Evolutionary conservation across 2,888 invertebrate genomes (phyloP).

Genomic region (Sepiola atlantica): DNA sequence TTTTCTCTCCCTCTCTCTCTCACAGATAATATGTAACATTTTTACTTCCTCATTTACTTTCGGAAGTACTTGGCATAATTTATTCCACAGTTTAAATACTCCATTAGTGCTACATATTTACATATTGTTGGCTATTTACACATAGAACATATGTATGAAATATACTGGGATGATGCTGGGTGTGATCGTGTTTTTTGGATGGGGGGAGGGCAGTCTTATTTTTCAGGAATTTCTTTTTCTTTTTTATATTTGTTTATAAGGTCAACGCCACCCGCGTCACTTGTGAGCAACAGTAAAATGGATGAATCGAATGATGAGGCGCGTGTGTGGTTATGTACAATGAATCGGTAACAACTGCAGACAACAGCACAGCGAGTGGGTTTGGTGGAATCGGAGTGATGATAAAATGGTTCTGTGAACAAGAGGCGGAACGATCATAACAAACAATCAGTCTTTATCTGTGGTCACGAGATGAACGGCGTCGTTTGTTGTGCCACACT

Average conservation of each 20-base stretch:
- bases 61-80: slow-evolving; percentile 11
- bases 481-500: slow-evolving; percentile 46
- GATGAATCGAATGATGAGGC: slow-evolving; percentile 32
- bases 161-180: slow-evolving; percentile 45
- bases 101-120: slow-evolving; percentile 46
- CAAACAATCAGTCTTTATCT: slow-evolving; percentile 42
- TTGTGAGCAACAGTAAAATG: slow-evolving; percentile 41
- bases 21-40: slow-evolving; percentile 42
- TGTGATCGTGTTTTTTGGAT: background rate
- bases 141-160: slow-evolving; percentile 41
- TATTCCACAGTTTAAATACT: slow-evolving; percentile 47
- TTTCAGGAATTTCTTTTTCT: background rate
- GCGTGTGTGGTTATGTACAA: slow-evolving; percentile 46
- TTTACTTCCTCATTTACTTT: slow-evolving; percentile 39
- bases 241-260: background rate
- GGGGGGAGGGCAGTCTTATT: slow-evolving; percentile 5
- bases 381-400: background rate
- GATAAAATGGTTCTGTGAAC: background rate
- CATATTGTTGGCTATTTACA: slow-evolving; percentile 46
- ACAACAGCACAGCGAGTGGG: slow-evolving; percentile 32
- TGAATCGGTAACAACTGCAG: slow-evolving; percentile 40
- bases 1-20: background rate
- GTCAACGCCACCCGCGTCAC: slow-evolving; percentile 35
- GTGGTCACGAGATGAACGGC: slow-evolving; percentile 47
- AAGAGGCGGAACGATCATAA: slow-evolving; percentile 1